Conservation (phyloP, 2,113 vertebrate genomes). For the Alethe diademata region DNA sequence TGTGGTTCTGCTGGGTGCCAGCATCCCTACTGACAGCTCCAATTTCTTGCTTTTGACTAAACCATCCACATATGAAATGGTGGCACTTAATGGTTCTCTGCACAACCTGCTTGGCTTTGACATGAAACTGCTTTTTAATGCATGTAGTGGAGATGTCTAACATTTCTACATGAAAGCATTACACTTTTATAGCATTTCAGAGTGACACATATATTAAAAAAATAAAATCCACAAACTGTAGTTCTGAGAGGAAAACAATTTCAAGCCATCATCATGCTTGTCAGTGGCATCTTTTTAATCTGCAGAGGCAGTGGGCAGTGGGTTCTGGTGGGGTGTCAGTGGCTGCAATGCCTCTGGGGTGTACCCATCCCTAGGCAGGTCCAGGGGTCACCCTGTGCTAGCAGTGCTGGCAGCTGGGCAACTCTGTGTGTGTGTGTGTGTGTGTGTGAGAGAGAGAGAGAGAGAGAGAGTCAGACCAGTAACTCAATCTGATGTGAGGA, state of each 20-base stretch:
- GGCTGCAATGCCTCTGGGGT: neutral
- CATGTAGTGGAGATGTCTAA: neutral
- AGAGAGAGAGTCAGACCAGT: neutral
- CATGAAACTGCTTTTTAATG: neutral
- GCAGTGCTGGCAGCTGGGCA: neutral
- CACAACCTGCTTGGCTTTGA: neutral
- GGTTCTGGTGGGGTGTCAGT: neutral
- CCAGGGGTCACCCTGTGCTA: neutral
- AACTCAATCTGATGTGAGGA: neutral
- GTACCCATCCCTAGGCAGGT: neutral
- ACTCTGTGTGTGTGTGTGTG: neutral
- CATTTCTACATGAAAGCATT: neutral
- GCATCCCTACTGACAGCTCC: conserved; percentile 7
- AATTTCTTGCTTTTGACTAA: neutral
- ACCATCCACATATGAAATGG: neutral
- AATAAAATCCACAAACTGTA: neutral
- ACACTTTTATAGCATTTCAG: neutral
- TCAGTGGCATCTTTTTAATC: neutral
- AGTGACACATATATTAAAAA: neutral
- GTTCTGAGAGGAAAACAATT: neutral
- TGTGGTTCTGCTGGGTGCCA: neutral
- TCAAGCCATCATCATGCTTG: neutral
- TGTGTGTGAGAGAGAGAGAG: neutral
- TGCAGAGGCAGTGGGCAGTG: neutral
- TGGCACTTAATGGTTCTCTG: neutral